phyloP scores from a whole-genome alignment of 2,797 vertebrate genomes.

The Etheostoma perlongum region DNA sequence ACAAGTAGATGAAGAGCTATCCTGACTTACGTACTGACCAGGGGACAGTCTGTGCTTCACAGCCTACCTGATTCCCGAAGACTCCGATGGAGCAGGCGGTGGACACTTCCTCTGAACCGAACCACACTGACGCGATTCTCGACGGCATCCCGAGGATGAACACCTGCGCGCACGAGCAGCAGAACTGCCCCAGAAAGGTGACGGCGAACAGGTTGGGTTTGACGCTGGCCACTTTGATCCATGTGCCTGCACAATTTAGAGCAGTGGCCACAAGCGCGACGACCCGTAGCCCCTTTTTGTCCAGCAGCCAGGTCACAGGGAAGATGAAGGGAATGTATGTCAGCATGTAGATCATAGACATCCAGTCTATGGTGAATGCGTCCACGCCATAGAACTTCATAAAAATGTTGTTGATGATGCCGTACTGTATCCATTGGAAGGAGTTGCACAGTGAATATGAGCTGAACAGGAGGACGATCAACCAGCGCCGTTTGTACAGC shows the following conservation, averaged over 20 bases:
- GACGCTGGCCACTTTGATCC: conserved; percentile 94
- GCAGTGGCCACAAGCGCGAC: conserved; percentile 90
- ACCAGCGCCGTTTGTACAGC: conserved; percentile 88
- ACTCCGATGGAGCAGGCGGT: conserved; percentile 96
- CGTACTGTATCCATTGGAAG: conserved; percentile 98
- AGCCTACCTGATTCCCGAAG: conserved; percentile 95
- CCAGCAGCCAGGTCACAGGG: conserved; percentile 96
- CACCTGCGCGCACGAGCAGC: conserved; percentile 91
- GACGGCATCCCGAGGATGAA: conserved; percentile 98
- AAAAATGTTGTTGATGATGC: conserved; percentile 94
- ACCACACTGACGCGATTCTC: conserved; percentile 95
- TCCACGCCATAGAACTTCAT: conserved; percentile 89
- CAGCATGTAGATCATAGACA: conserved; percentile 97
- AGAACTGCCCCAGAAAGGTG: conserved; percentile 91
- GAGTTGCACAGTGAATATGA: conserved; percentile 94
- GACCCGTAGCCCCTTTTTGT: conserved; percentile 90
- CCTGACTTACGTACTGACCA: background rate
- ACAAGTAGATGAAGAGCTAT: background rate
- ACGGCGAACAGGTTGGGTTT: conserved; percentile 87
- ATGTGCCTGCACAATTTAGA: conserved; percentile 93
- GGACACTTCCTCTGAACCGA: conserved; percentile 95
- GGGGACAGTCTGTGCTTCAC: background rate
- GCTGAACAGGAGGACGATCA: conserved; percentile 92
- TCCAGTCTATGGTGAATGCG: conserved; percentile 91
- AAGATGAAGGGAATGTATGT: conserved; percentile 96